These are phyloP conservation scores for Orchesellides sinensis DNA, from an alignment of 2,888 invertebrate species.

Conservation along the genomic window DNA sequence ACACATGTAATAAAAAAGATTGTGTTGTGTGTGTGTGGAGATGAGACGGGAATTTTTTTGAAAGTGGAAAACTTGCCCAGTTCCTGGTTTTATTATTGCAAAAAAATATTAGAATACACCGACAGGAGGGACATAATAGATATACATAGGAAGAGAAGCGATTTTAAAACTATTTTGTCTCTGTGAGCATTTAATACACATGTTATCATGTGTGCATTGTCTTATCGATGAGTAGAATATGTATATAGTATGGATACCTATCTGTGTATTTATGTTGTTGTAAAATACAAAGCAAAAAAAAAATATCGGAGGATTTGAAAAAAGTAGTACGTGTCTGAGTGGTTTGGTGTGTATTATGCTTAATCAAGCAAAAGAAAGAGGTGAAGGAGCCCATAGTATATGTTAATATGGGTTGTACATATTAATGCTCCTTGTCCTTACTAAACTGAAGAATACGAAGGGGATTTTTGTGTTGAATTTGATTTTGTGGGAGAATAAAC, in stretches of 20 bases:
- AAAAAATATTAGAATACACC: neutral
- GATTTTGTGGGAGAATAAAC: neutral
- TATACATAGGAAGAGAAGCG: no score
- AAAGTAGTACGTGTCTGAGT: neutral
- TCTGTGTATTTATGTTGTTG: neutral
- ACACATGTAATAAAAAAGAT: no score
- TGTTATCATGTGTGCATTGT: neutral
- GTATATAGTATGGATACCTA: neutral
- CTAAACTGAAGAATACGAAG: neutral
- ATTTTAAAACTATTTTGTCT: no score
- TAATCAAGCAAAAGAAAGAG: neutral
- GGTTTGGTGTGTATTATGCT: neutral
- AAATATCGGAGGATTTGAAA: neutral
- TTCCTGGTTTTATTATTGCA: slow-evolving; percentile 15
- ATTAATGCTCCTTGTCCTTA: no score
- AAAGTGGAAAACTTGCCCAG: slow-evolving; percentile 14
- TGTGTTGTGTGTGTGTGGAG: neutral
- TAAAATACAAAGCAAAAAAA: neutral
- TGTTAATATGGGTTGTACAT: no score
- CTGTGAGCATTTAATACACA: no score
- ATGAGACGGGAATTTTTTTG: neutral
- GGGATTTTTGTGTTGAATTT: neutral
- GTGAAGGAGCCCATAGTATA: no score
- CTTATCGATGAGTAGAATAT: no score
- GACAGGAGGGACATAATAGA: no score